phyloP scores from a whole-genome alignment of 1,140 invertebrate species.

The Lordiphosa clarofinis region DNA sequence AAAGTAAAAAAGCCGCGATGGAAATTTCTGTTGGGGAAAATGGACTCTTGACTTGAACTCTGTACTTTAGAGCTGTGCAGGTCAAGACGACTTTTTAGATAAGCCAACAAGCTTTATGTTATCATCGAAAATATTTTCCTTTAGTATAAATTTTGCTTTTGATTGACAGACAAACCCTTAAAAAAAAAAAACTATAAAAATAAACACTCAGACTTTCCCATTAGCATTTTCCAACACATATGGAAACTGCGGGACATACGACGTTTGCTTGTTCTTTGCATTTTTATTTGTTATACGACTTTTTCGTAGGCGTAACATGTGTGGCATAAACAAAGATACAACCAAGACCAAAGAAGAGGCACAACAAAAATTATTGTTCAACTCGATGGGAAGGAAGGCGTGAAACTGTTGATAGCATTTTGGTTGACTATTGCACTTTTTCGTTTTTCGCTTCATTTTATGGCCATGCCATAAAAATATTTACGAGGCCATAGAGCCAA shows the following conservation, averaged over 20 bases:
- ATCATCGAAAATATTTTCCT: neutral
- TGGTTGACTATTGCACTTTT: slow-evolving; percentile 44
- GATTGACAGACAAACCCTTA: slow-evolving; percentile 20
- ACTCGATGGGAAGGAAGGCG: slow-evolving; percentile 36
- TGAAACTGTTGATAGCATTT: slow-evolving; percentile 56
- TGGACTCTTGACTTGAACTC: slow-evolving; percentile 27
- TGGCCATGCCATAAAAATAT: slow-evolving; percentile 47
- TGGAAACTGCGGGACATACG: slow-evolving; percentile 35
- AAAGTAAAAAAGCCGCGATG: slow-evolving; percentile 58
- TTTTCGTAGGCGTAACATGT: slow-evolving; percentile 54
- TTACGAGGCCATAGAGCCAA: slow-evolving; percentile 51
- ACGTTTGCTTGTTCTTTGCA: slow-evolving; percentile 8
- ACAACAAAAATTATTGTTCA: slow-evolving; percentile 18
- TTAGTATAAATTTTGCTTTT: neutral
- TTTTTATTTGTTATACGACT: slow-evolving; percentile 34
- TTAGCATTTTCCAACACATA: slow-evolving; percentile 48
- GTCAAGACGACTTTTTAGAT: slow-evolving; percentile 22
- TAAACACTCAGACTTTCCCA: slow-evolving; percentile 12
- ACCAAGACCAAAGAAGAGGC: neutral
- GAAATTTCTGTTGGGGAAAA: slow-evolving; percentile 45
- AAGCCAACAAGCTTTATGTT: slow-evolving; percentile 7
- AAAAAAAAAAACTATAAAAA: neutral
- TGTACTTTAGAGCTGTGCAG: slow-evolving; percentile 16
- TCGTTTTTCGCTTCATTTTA: slow-evolving; percentile 37
- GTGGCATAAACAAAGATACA: slow-evolving; percentile 47